Conservation (phyloP, 2,113 vertebrate genomes). For the Pardalotus punctatus region DNA sequence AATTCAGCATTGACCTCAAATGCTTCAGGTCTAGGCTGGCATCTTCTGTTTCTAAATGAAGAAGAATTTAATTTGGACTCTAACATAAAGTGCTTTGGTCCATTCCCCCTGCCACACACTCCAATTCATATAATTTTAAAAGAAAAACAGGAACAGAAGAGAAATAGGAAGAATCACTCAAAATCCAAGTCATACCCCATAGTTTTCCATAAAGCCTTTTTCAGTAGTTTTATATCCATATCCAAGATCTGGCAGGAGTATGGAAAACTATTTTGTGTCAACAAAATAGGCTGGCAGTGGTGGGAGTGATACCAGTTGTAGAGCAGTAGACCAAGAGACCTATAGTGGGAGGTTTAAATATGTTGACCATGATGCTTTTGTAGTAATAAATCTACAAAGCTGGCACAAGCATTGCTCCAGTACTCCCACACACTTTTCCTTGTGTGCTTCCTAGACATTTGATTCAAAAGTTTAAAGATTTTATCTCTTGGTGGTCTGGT, state of each 20-base stretch:
- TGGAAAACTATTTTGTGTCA: constrained; percentile 5
- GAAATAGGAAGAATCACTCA: neutral
- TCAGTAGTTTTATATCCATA: neutral
- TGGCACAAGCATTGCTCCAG: constrained; percentile 11
- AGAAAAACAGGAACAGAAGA: neutral
- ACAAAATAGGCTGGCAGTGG: neutral
- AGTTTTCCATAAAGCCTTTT: neutral
- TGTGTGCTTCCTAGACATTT: neutral
- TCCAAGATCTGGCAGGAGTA: neutral
- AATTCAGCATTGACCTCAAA: neutral
- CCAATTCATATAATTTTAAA: neutral
- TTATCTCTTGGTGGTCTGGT: neutral
- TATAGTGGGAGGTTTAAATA: constrained; percentile 42
- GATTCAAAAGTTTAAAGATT: neutral
- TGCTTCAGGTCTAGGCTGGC: neutral
- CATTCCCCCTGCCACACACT: neutral
- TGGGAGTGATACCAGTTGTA: neutral
- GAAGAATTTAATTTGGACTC: constrained; percentile 10
- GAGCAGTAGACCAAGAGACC: neutral
- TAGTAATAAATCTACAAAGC: constrained; percentile 42
- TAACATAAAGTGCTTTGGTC: neutral
- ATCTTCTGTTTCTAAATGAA: constrained; percentile 11
- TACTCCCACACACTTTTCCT: neutral
- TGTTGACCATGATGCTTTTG: constrained; percentile 29
- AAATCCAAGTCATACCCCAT: neutral